A percentile compares a stretch with the other conserved stretches of the same genome.
phyloP scores from a whole-genome alignment of 2,113 vertebrate genomes.

The chimpanzee (Pan troglodytes) region NHGRI_mPanTro3-v2.1_pri NC_086015.1:120333001-120333500 shows the following conservation, averaged over 20 bases:
- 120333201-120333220: neutral
- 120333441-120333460: neutral
- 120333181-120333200: constrained; percentile 28
- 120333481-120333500: neutral
- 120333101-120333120: neutral
- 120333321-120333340: neutral
- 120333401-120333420: neutral
- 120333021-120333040: constrained; percentile 62
- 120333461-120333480: neutral
- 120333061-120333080: constrained; percentile 54
- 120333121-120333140: neutral
- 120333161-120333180: constrained; percentile 1
- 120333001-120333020: constrained; percentile 59
- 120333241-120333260: neutral
- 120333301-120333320: neutral
- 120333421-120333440: neutral
- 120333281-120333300: neutral
- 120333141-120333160: neutral
- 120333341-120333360: neutral
- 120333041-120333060: constrained; percentile 63
- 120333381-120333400: neutral
- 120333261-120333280: neutral
- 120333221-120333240: neutral
- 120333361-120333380: neutral
- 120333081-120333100: constrained; percentile 46